Evolutionary conservation across 2,888 invertebrate genomes (phyloP).

Genomic region (Halictus quadricinctus): DNA sequence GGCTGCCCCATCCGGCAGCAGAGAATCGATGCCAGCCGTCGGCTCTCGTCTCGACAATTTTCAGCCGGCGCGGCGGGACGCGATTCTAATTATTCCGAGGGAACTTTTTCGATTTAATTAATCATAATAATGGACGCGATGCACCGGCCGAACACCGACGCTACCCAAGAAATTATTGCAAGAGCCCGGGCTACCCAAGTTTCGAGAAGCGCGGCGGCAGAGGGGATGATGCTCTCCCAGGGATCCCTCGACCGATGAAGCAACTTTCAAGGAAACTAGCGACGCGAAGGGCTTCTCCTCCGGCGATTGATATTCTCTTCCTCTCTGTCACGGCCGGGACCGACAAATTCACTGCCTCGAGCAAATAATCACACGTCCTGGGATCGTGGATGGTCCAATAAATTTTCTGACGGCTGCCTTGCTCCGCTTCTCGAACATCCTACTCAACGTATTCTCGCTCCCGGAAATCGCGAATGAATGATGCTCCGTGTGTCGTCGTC

Average conservation of each 20-base stretch:
- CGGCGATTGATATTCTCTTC: constrained; percentile 59
- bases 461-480: constrained; percentile 65
- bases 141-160: not conserved
- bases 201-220: not conserved
- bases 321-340: constrained; percentile 42
- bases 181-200: constrained; percentile 20
- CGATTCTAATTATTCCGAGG: constrained; percentile 31
- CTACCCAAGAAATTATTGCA: not conserved
- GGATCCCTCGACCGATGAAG: not conserved
- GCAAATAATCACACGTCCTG: constrained; percentile 67
- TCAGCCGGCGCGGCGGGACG: not conserved
- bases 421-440: constrained; percentile 52
- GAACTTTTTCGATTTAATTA: constrained; percentile 35
- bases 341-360: constrained; percentile 67
- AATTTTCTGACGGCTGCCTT: constrained; percentile 56
- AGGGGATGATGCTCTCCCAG: not conserved
- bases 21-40: constrained; percentile 18
- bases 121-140: constrained; percentile 41
- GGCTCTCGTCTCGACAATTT: not conserved
- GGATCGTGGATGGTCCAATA: constrained; percentile 61
- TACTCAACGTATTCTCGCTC: constrained; percentile 54
- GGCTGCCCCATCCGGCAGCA: constrained; percentile 3
- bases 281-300: constrained; percentile 13
- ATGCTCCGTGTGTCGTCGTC: constrained; percentile 26
- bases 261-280: constrained; percentile 25